A percentile compares a stretch with the other conserved stretches of the same genome.
Conservation (phyloP, 2,888 invertebrate species). For the Ariolimax columbianus region DNA sequence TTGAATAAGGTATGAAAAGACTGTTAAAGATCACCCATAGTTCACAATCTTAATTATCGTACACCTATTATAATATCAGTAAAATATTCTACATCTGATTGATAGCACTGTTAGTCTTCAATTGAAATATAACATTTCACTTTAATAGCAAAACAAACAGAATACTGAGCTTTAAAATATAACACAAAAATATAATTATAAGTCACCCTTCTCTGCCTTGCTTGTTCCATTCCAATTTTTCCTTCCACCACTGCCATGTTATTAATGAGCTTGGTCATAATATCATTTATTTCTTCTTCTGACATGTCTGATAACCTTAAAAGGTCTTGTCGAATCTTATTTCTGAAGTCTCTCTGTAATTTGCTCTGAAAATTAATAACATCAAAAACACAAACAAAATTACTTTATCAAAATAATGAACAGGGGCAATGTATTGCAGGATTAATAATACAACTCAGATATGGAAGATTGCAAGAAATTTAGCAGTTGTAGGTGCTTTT, state of each 20-base stretch:
- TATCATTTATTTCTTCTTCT: slow-evolving; percentile 69
- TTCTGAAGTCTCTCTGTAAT: slow-evolving; percentile 66
- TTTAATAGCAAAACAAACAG: no score
- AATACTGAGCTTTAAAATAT: no score
- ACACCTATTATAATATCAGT: no score
- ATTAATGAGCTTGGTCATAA: slow-evolving; percentile 66
- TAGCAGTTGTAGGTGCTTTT: no score
- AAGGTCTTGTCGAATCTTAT: slow-evolving; percentile 67
- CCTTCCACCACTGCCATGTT: slow-evolving; percentile 68
- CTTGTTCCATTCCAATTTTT: slow-evolving; percentile 67
- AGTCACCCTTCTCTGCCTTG: slow-evolving; percentile 69
- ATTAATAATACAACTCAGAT: background rate
- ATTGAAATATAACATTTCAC: no score
- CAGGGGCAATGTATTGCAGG: background rate
- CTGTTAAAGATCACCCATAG: no score
- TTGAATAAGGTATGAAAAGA: no score
- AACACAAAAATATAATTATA: background rate
- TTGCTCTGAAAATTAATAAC: slow-evolving; percentile 58
- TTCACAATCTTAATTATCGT: no score
- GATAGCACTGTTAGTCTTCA: no score
- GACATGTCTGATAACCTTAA: slow-evolving; percentile 68
- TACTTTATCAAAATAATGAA: background rate
- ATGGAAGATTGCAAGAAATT: no score
- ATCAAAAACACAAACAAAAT: background rate
- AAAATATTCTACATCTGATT: no score